Base-by-base conservation (phyloP, 2,797 vertebrate genomes). In the Hybognathus amarus region DNA sequence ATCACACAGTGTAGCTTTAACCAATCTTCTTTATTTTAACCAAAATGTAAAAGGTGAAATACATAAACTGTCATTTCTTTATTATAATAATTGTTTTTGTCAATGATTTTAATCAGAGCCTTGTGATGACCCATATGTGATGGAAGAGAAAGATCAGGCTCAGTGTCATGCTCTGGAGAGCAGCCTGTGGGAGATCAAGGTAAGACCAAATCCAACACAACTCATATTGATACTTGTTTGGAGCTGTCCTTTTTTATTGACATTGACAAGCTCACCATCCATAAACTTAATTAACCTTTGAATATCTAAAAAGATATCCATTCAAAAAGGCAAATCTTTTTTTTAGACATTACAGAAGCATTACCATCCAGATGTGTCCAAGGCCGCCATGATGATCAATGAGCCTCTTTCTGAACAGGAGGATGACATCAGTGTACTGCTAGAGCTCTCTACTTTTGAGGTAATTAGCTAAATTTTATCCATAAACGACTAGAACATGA, bases 131-230 rank as follows among this genome's bases (percentile, higher is more conserved):
- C 97, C 97, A 0, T 99, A 97, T 40, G 45, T 96, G 47, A 96
- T 97, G 89, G 91, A 93, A 9, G 95, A 96, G 85, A 88, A 95
- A 64, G 96, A 98, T 77, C 97, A 97, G 0, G 94, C 93, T 70
- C 89, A 91, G 89, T 96, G 96, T 89, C 87, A 73, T 15, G 98
- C 97, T 66, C 88, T 99, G 89, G 96, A 99, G 84, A 99, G 98
- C 93, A 98, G 95, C 69, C 91, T 99, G 59, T 99, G 98, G 98
- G 98, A 99, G 90, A 92, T 99, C 4, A 94, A 96, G 95, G 98
- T 98, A 85, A 27, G 77, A 84, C n/a, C 40, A 22, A 20, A 73
- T 45, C 24, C 15, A 42, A 7, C 27, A 45, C 6, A 36, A 12
- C n/a, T 64, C 27, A 56, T 56, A 38, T 75, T n/a, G 20, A 5